These are phyloP conservation scores for Tauraco hartlaubi DNA, from an alignment of 2,797 vertebrate genomes.

Conservation along the genomic window DNA sequence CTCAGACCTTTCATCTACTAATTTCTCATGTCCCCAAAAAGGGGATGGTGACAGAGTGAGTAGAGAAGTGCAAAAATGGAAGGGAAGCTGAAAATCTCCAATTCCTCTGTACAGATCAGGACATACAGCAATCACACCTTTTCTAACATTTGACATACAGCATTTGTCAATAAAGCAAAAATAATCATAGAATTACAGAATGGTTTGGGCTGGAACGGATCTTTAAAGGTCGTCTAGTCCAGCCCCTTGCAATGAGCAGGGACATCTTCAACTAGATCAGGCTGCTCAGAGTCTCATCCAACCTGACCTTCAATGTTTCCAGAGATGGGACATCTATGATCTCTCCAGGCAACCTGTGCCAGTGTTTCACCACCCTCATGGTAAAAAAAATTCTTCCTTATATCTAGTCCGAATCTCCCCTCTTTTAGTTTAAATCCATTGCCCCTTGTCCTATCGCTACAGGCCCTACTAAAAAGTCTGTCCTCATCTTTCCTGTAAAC, in stretches of 20 bases:
- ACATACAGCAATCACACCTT: background rate
- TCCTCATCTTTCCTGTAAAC: background rate
- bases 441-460: accelerated
- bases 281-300: background rate
- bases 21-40: background rate
- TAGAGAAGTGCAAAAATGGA: background rate
- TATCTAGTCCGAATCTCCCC: background rate
- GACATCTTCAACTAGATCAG: background rate
- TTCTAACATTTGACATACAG: background rate
- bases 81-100: background rate
- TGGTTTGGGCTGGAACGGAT: background rate
- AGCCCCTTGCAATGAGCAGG: accelerated
- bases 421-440: background rate
- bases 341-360: background rate
- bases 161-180: background rate
- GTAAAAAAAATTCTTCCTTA: background rate
- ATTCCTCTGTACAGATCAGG: background rate
- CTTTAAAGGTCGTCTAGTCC: background rate
- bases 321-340: background rate
- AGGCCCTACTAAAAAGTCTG: background rate
- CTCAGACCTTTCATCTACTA: background rate
- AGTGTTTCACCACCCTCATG: accelerated
- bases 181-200: background rate
- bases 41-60: background rate
- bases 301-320: background rate